Percentiles rank a stretch among this genome's conserved stretches.
These are phyloP conservation scores for Himalopsyche anomala DNA, from an alignment of 2,888 invertebrate species.

Conservation along the genomic window DNA sequence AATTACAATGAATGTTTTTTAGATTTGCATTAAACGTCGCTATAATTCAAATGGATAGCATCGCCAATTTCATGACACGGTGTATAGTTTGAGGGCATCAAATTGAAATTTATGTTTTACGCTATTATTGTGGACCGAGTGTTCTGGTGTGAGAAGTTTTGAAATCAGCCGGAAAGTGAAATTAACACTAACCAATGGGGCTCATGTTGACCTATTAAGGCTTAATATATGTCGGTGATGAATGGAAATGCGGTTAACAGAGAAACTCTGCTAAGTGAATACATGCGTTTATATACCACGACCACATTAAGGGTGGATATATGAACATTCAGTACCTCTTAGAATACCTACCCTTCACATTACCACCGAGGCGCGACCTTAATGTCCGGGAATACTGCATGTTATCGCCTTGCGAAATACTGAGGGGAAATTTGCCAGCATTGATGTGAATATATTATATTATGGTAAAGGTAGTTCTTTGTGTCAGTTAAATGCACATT, in stretches of 20 bases:
- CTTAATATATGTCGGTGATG: constrained; percentile 47
- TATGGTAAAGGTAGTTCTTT: not conserved
- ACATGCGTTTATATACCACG: constrained; percentile 31
- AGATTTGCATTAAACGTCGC: not conserved
- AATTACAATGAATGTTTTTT: not conserved
- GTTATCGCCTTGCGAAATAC: constrained; percentile 18
- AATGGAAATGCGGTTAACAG: constrained; percentile 38
- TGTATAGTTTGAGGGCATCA: not conserved
- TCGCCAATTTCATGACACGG: not conserved
- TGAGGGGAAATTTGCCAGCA: not conserved
- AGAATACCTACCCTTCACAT: constrained; percentile 34
- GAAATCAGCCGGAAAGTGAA: constrained; percentile 46
- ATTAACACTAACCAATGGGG: constrained; percentile 48
- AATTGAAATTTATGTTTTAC: not conserved
- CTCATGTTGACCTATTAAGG: constrained; percentile 47
- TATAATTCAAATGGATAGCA: not conserved
- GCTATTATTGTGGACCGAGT: constrained; percentile 1
- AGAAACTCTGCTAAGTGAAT: constrained; percentile 34
- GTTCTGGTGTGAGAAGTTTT: constrained; percentile 1
- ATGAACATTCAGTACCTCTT: constrained; percentile 31
- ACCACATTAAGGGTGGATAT: constrained; percentile 20
- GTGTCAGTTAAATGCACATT: not conserved
- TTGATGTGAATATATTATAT: constrained; percentile 10
- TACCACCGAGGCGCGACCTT: constrained; percentile 26
- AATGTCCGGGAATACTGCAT: constrained; percentile 34